These are phyloP conservation scores for Punctoribates punctum DNA, from an alignment of 2,888 invertebrate species.

Conservation along the genomic window DNA sequence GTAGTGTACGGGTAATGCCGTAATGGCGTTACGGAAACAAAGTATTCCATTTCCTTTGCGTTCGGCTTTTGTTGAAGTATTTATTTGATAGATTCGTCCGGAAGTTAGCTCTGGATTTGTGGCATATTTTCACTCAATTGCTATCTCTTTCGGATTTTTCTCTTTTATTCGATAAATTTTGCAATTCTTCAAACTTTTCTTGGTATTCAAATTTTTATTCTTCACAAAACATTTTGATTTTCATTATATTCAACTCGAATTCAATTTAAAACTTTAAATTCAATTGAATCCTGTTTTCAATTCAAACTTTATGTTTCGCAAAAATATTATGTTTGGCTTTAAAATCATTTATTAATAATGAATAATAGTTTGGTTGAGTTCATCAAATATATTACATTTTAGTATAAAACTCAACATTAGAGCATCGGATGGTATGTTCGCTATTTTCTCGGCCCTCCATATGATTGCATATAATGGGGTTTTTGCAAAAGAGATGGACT, in stretches of 20 bases:
- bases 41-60: slow-evolving; percentile 26
- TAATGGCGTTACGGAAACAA: slow-evolving; percentile 14
- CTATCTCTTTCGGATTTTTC: background rate
- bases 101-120: slow-evolving; percentile 25
- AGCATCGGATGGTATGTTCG: slow-evolving; percentile 6
- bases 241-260: background rate
- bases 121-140: slow-evolving; percentile 35
- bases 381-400: background rate
- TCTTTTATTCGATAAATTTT: background rate
- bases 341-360: slow-evolving; percentile 4
- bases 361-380: background rate
- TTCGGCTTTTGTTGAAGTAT: slow-evolving; percentile 16
- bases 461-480: slow-evolving; percentile 32
- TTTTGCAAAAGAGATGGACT: slow-evolving; percentile 18
- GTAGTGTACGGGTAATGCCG: background rate
- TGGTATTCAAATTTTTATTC: background rate
- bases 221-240: background rate
- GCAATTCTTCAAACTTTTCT: background rate
- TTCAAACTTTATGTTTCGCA: background rate
- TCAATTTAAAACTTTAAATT: background rate
- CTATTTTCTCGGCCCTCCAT: slow-evolving; percentile 1
- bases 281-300: background rate
- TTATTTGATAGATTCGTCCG: slow-evolving; percentile 32
- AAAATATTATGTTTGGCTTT: background rate
- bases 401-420: background rate